A percentile compares a stretch with the other conserved stretches of the same genome.
Evolutionary conservation across 2,797 vertebrate genomes (phyloP).

Genomic region (Knipowitschia caucasica): DNA sequence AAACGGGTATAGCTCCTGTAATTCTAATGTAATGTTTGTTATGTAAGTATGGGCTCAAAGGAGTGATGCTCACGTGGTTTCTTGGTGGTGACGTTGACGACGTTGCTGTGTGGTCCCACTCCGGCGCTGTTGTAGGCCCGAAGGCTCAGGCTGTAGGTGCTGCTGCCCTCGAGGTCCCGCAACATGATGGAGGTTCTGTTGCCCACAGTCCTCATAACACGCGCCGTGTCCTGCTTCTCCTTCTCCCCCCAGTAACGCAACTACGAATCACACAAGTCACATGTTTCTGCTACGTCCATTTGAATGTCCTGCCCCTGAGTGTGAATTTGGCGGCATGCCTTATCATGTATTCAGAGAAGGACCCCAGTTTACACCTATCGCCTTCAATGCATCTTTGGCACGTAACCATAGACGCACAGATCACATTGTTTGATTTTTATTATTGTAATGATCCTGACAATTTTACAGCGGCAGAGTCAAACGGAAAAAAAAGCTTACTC

Average conservation of each 20-base stretch:
- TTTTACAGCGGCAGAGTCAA: too few relatives aligned
- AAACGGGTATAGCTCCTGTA: too few relatives aligned
- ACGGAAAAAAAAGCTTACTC: too few relatives aligned
- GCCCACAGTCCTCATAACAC: slow-evolving; percentile 80
- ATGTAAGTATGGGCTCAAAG: too few relatives aligned
- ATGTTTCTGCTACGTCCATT: background rate
- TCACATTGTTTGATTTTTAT: too few relatives aligned
- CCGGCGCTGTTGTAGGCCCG: slow-evolving; percentile 90
- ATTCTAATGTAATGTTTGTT: too few relatives aligned
- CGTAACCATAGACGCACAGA: too few relatives aligned
- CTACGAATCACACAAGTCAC: slow-evolving; percentile 61
- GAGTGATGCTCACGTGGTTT: slow-evolving; percentile 85
- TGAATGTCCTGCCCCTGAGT: background rate
- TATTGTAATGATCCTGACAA: too few relatives aligned
- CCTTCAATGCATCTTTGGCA: too few relatives aligned
- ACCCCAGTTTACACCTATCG: too few relatives aligned
- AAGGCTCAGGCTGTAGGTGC: slow-evolving; percentile 83
- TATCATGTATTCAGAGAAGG: too few relatives aligned
- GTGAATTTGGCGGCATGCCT: too few relatives aligned
- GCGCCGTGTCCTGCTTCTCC: slow-evolving; percentile 83
- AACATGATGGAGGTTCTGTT: slow-evolving; percentile 84
- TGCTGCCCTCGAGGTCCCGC: slow-evolving; percentile 82
- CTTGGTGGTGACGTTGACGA: slow-evolving; percentile 89
- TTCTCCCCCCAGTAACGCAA: slow-evolving; percentile 85
- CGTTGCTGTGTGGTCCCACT: slow-evolving; percentile 82